These are phyloP conservation scores for Drosophila micromelanica DNA, from an alignment of 1,140 invertebrate genomes.

Conservation along the genomic window DNA sequence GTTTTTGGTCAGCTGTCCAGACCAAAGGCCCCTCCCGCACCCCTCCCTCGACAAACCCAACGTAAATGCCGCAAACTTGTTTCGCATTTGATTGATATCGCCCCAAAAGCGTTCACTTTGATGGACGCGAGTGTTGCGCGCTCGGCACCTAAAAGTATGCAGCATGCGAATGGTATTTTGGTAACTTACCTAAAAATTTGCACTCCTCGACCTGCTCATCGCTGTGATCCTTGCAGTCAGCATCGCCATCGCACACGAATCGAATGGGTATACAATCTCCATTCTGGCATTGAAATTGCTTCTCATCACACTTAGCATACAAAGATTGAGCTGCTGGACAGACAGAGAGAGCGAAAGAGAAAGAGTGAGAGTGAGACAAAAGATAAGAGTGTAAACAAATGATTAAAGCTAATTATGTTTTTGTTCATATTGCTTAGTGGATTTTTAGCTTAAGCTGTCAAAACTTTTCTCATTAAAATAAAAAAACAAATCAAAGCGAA, in stretches of 20 bases:
- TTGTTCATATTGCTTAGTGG: slow-evolving; percentile 11
- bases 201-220: slow-evolving; percentile 90
- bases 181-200: slow-evolving; percentile 86
- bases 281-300: slow-evolving; percentile 91
- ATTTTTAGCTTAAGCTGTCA: slow-evolving; percentile 47
- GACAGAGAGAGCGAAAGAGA: not conserved
- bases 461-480: slow-evolving; percentile 78
- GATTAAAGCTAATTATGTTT: slow-evolving; percentile 73
- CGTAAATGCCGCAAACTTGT: slow-evolving; percentile 68
- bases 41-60: not conserved
- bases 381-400: slow-evolving; percentile 55
- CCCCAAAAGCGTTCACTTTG: slow-evolving; percentile 19
- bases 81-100: slow-evolving; percentile 59
- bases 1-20: slow-evolving; percentile 67
- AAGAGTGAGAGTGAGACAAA: slow-evolving; percentile 36
- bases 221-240: slow-evolving; percentile 92
- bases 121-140: slow-evolving; percentile 47
- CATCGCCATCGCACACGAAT: slow-evolving; percentile 91
- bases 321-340: slow-evolving; percentile 70
- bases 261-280: slow-evolving; percentile 93
- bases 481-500: slow-evolving; percentile 20
- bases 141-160: slow-evolving; percentile 61
- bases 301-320: slow-evolving; percentile 86
- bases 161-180: not conserved
- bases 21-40: not conserved